Base-by-base conservation (phyloP, 2,888 invertebrate species). In the Encarsia formosa region DNA sequence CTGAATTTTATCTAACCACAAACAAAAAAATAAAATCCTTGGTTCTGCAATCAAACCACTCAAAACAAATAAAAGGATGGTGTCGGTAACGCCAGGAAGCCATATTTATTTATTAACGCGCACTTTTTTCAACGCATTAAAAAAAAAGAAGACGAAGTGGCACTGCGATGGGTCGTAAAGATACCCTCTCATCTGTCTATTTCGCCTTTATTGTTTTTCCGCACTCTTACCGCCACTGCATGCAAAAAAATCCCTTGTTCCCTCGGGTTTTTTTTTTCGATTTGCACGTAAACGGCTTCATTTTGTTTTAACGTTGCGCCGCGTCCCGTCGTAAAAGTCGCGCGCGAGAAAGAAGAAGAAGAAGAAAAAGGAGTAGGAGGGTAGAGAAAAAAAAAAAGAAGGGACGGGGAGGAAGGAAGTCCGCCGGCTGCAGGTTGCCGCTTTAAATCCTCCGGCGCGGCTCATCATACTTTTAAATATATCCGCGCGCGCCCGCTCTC, bases 231-330 rank as follows among this genome's bases (percentile, higher is more conserved):
- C 43, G 48, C 29, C 52, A 43, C 55, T 42, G 39, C 34, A 47
- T 16, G 40, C 40, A n/a, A n/a, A n/a, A n/a, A n/a, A n/a, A n/a
- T n/a, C n/a, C n/a, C n/a, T n/a, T n/a, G n/a, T n/a, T n/a, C 32
- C 41, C 42, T 19, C 22, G 2, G 13, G 22, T 13, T 24, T 13
- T 19, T 18, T 40, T n/a, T 26, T 16, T 29, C 43, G 38, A 46
- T 56, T 56, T 47, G 50, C 53, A 54, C 56, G 54, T 54, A 56
- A 58, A 58, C 58, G 56, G 56, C 58, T 58, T 58, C 58, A 58
- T 58, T 58, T 56, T 49, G 49, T 51, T 56, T 58, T 58, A 48
- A 56, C 56, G 47, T 34, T 56, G 54, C 56, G 56, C 58, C 43
- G 58, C 58, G 54, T 58, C 58, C 58, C 43, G 58, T 58, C 57